Evolutionary conservation across 2,888 invertebrate species (phyloP).

Genomic region (Pseudoips prasinana): DNA sequence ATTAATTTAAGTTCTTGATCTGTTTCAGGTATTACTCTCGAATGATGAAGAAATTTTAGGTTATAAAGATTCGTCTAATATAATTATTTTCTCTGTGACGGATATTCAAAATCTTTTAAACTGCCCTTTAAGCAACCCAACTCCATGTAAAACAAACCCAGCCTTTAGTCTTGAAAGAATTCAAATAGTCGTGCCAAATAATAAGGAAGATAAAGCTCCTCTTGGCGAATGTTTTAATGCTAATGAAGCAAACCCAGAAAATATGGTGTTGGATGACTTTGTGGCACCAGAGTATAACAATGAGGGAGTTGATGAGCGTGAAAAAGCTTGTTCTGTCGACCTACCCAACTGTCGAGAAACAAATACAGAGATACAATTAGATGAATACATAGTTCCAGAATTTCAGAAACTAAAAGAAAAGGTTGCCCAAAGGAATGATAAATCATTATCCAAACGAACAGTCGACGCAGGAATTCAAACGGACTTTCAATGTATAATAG

Average conservation of each 20-base stretch:
- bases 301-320: no score
- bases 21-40: constrained; percentile 50
- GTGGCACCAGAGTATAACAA: no score
- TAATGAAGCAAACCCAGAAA: no score
- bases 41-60: constrained; percentile 38
- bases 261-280: no score
- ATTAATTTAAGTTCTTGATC: neutral
- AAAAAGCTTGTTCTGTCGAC: no score
- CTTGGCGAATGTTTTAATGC: no score
- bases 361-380: neutral
- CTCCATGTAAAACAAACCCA: no score
- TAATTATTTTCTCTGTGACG: constrained; percentile 38
- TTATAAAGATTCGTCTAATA: constrained; percentile 25
- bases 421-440: constrained; percentile 1
- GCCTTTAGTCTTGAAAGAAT: constrained; percentile 10
- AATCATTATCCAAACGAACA: constrained; percentile 15
- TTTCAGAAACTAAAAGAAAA: neutral
- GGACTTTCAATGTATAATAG: constrained; percentile 12
- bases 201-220: neutral
- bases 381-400: neutral
- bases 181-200: constrained; percentile 19
- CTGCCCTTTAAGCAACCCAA: neutral
- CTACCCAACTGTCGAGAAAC: no score
- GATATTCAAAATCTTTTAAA: constrained; percentile 36
- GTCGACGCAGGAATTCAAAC: constrained; percentile 45